A percentile compares a stretch with the other conserved stretches of the same genome.
phyloP scores from a whole-genome alignment of 1,140 invertebrate species.

The Coenobita brevimanus region DNA sequence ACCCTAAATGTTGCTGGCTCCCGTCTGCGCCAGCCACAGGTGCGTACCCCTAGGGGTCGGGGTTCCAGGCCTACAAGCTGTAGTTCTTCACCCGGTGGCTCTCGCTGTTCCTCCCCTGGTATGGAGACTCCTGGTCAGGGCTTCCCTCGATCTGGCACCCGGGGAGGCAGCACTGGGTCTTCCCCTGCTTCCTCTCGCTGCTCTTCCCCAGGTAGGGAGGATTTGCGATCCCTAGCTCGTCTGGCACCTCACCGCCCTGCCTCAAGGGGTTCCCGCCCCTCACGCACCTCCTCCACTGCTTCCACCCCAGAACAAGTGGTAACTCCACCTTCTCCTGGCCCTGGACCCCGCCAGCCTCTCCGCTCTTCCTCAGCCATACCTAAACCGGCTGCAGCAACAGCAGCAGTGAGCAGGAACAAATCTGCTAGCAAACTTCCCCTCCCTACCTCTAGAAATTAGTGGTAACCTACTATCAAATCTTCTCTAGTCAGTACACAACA shows the following conservation, averaged over 20 bases:
- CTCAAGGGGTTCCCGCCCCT: slow-evolving; percentile 18
- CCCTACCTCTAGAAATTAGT: slow-evolving; percentile 31
- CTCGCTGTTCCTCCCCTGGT: slow-evolving; percentile 54
- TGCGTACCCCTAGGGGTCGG: slow-evolving; percentile 40
- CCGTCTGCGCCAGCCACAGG: slow-evolving; percentile 50
- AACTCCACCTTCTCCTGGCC: slow-evolving; percentile 47
- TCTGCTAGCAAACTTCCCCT: slow-evolving; percentile 49
- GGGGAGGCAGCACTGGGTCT: slow-evolving; percentile 49
- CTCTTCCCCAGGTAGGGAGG: slow-evolving; percentile 49
- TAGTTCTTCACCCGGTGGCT: slow-evolving; percentile 59
- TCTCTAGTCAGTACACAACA: no score
- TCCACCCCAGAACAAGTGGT: slow-evolving; percentile 39
- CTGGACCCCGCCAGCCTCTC: slow-evolving; percentile 30
- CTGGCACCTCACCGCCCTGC: slow-evolving; percentile 35
- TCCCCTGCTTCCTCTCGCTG: slow-evolving; percentile 55
- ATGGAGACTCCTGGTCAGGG: slow-evolving; percentile 29
- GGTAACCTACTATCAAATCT: no score
- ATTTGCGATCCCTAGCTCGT: slow-evolving; percentile 44
- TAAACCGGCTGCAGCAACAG: slow-evolving; percentile 34
- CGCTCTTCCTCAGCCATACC: slow-evolving; percentile 45
- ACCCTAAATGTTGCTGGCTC: slow-evolving; percentile 53
- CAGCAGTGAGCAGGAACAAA: slow-evolving; percentile 28
- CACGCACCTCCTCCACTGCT: slow-evolving; percentile 10
- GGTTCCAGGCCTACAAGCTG: slow-evolving; percentile 60
- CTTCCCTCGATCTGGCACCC: slow-evolving; percentile 45